Percentiles rank a stretch among this genome's conserved stretches.
phyloP scores from a whole-genome alignment of 2,113 vertebrate species.

The Symphodus melops region DNA sequence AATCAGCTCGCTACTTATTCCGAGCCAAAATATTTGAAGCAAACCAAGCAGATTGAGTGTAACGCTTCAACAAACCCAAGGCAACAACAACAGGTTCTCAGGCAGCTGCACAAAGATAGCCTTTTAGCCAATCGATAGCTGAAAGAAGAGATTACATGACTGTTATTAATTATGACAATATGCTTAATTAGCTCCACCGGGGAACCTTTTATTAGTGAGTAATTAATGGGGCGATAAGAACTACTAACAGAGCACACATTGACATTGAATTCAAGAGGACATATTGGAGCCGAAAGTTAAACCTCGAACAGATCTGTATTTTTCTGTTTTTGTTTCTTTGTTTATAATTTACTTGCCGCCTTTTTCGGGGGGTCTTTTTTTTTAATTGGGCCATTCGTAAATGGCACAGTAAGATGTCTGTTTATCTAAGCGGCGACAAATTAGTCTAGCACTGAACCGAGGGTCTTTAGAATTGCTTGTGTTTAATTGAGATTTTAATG shows the following conservation, averaged over 20 bases:
- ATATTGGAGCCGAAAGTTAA: constrained; percentile 23
- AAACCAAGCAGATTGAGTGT: constrained; percentile 33
- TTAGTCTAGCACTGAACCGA: constrained; percentile 64
- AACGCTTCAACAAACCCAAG: constrained; percentile 21
- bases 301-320: not conserved
- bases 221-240: constrained; percentile 54
- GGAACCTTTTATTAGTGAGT: constrained; percentile 41
- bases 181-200: constrained; percentile 48
- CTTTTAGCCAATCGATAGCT: constrained; percentile 18
- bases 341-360: constrained; percentile 1
- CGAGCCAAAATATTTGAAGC: constrained; percentile 19
- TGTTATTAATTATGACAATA: constrained; percentile 55
- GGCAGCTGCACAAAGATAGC: not conserved
- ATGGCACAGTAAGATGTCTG: constrained; percentile 61
- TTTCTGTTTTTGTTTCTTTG: not conserved
- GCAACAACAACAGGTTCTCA: not conserved
- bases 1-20: not conserved
- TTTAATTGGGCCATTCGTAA: constrained; percentile 69
- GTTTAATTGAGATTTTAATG: constrained; percentile 74
- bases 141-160: constrained; percentile 29
- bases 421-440: constrained; percentile 71
- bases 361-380: constrained; percentile 8
- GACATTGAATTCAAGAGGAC: constrained; percentile 17
- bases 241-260: constrained; percentile 24
- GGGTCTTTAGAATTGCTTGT: constrained; percentile 66